Evolutionary conservation across 1,140 invertebrate genomes (phyloP).

Genomic region (Mizuhopecten yessoensis): DNA sequence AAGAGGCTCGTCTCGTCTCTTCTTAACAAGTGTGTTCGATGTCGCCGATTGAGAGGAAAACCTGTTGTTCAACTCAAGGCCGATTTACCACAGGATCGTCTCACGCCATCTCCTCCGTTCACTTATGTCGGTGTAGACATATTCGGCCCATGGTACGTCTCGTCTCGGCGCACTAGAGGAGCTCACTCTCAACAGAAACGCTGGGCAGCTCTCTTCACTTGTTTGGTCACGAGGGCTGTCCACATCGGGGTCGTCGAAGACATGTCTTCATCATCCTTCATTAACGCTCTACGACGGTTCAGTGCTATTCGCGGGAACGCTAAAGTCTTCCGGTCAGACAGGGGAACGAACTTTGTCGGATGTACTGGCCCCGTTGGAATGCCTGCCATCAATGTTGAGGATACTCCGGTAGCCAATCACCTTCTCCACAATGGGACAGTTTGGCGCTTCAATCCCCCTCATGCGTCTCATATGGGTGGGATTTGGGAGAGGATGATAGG

Average conservation of each 20-base stretch:
- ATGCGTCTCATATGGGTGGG: too few relatives aligned
- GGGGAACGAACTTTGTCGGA: too few relatives aligned
- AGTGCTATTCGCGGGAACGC: too few relatives aligned
- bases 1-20: conserved; percentile 43
- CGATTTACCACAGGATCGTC: conserved; percentile 57
- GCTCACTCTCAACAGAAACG: neutral
- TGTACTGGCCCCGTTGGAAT: too few relatives aligned
- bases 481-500: too few relatives aligned
- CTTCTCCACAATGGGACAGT: too few relatives aligned
- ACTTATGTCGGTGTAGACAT: conserved; percentile 53
- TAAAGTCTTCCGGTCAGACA: too few relatives aligned
- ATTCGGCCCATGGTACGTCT: conserved; percentile 47
- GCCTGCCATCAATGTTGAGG: too few relatives aligned
- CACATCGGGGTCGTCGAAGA: neutral
- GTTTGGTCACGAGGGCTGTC: neutral
- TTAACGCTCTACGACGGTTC: too few relatives aligned
- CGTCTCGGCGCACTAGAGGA: neutral
- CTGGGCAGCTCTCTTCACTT: neutral
- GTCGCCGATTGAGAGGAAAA: neutral
- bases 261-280: too few relatives aligned
- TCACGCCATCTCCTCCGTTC: conserved; percentile 51
- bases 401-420: too few relatives aligned
- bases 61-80: conserved; percentile 48
- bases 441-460: too few relatives aligned
- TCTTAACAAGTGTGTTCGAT: conserved; percentile 49